Base-by-base conservation (phyloP, 2,888 invertebrate species). In the Sympetrum striolatum region DNA sequence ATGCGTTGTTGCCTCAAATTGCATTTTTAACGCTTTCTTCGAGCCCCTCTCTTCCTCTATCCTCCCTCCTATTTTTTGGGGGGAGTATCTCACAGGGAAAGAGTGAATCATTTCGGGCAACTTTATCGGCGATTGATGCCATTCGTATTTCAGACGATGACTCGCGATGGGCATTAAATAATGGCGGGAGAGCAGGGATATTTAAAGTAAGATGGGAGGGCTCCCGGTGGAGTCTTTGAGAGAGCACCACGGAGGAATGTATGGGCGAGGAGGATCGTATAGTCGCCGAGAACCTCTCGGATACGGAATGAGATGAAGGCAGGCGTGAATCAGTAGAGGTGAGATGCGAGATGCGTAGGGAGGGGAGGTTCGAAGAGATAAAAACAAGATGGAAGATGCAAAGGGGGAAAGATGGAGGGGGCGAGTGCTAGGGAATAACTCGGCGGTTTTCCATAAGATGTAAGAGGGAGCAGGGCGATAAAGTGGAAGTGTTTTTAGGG, bases 341-440 rank as follows among this genome's bases (percentile, higher is more conserved):
- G 82, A 82, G 82, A 82, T 58, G 6, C 22, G 35, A 1, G 58
- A 35, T 58, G 82, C 12, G 25, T 48, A 58, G 10, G 48, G 53
- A 31, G 31, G 15, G 22, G 86, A 37, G 86, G 37, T 37, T 22
- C 58, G 60, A 60, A 22, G 60, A 22, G 37, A 22, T 37, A 60
- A 86, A 86, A 82, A 82, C 53, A 25, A 82, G 25, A 86, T 86
- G 86, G 86, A 86, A 86, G 86, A 86, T 86, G 86, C 86, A 86
- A 86, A 86, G 86, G 58, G 35, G 58, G 10, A 48, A 82, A 48
- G 48, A 48, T 48, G 48, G 48, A 48, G 48, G 53, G 53, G 53
- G 53, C 53, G 18, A 18, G 53, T 53, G 53, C 18, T 53, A 53
- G 53, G 60, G 60, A 73, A 73, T 25, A 73, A 14, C 86, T 86